A percentile compares a stretch with the other conserved stretches of the same genome.
These are phyloP conservation scores for Ictidomys tridecemlineatus DNA, from an alignment of 2,113 vertebrate genomes.

Conservation along the genomic window DNA sequence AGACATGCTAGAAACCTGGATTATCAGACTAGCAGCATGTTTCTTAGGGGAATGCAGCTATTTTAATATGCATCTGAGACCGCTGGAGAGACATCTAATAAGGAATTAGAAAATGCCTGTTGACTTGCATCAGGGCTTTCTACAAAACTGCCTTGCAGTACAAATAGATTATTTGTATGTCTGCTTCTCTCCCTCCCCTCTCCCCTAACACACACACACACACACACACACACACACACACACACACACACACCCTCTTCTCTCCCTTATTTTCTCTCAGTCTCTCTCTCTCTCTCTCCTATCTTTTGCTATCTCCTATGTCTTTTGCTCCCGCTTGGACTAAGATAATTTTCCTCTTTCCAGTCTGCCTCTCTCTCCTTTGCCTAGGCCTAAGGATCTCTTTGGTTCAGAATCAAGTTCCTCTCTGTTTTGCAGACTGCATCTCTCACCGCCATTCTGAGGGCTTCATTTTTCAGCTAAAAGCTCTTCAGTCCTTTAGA, in stretches of 20 bases:
- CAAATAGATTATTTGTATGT: not conserved
- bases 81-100: not conserved
- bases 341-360: conserved; percentile 2
- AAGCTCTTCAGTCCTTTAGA: not conserved
- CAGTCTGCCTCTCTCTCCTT: not conserved
- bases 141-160: not conserved
- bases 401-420: conserved; percentile 7
- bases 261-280: too few relatives aligned
- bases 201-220: too few relatives aligned
- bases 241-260: not conserved
- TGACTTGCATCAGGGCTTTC: not conserved
- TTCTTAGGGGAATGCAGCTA: not conserved
- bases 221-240: too few relatives aligned
- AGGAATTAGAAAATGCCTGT: not conserved
- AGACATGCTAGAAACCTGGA: not conserved
- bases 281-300: not conserved
- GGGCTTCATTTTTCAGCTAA: not conserved
- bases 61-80: not conserved
- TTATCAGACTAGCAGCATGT: not conserved
- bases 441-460: not conserved
- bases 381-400: not conserved
- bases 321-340: not conserved
- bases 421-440: not conserved
- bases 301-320: not conserved
- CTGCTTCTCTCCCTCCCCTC: not conserved